Evolutionary conservation across 2,888 invertebrate genomes (phyloP).

Genomic region (Drosophila quinaria): DNA sequence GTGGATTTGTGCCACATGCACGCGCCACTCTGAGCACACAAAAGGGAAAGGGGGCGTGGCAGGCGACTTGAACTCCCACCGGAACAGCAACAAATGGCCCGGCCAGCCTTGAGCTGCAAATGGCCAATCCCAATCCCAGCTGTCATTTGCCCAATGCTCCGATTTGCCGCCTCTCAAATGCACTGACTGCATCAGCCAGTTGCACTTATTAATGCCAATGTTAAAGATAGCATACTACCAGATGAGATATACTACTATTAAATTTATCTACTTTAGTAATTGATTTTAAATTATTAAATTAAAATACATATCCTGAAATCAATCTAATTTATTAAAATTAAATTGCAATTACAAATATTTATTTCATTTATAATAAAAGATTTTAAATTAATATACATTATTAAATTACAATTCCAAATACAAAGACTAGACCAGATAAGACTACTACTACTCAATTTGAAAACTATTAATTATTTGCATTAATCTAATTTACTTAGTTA

Average conservation of each 20-base stretch:
- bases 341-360: too few species aligned
- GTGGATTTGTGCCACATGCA: slow-evolving; percentile 62
- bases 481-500: too few species aligned
- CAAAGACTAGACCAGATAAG: too few species aligned
- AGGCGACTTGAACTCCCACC: slow-evolving; percentile 20
- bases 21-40: slow-evolving; percentile 50
- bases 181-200: not conserved
- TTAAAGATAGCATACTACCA: not conserved
- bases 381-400: too few species aligned
- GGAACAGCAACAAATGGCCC: slow-evolving; percentile 49
- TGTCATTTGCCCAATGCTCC: slow-evolving; percentile 2
- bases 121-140: slow-evolving; percentile 23
- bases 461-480: too few species aligned
- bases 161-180: slow-evolving; percentile 5
- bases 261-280: not conserved
- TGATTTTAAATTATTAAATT: not conserved
- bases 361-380: too few species aligned
- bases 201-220: slow-evolving; percentile 7
- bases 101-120: slow-evolving; percentile 30
- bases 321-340: too few species aligned
- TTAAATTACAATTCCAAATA: too few species aligned
- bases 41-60: slow-evolving; percentile 34
- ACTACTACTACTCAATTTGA: too few species aligned
- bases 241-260: too few species aligned
- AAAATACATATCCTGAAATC: too few species aligned